A percentile compares a stretch with the other conserved stretches of the same genome.
phyloP scores from a whole-genome alignment of 2,113 vertebrate species.

The Brachionichthys hirsutus region DNA sequence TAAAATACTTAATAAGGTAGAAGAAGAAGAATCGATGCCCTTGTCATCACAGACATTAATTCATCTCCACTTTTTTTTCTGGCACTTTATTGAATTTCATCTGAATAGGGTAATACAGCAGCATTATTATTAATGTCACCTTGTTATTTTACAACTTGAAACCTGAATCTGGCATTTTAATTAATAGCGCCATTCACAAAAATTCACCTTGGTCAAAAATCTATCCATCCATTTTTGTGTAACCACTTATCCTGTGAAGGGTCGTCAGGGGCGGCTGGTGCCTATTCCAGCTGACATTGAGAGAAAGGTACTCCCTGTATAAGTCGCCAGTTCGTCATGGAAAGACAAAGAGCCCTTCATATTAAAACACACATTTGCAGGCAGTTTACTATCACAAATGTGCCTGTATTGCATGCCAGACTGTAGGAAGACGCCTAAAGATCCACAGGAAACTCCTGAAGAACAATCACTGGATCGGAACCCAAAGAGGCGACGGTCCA shows the following conservation, averaged over 20 bases:
- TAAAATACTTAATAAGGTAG: conserved; percentile 10
- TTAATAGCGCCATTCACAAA: conserved; percentile 56
- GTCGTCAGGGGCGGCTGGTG: no score
- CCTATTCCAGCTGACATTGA: no score
- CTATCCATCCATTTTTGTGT: neutral
- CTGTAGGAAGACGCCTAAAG: no score
- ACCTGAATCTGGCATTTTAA: conserved; percentile 49
- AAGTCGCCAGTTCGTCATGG: no score
- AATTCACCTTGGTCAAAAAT: conserved; percentile 42
- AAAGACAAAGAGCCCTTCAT: no score
- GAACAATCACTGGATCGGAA: neutral
- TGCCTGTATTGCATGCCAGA: no score
- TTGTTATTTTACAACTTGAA: conserved; percentile 50
- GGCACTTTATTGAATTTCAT: conserved; percentile 50
- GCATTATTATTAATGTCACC: conserved; percentile 50
- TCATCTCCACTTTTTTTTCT: conserved; percentile 28
- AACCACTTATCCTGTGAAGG: no score
- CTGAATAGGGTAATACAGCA: conserved; percentile 38
- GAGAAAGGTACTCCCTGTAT: no score
- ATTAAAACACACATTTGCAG: no score
- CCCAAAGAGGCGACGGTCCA: no score
- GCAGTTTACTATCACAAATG: no score
- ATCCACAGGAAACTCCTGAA: no score
- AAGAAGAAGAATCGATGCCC: conserved; percentile 25
- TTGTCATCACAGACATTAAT: conserved; percentile 46